These are phyloP conservation scores for Eumaeus atala DNA, from an alignment of 1,140 invertebrate genomes.

Conservation along the genomic window DNA sequence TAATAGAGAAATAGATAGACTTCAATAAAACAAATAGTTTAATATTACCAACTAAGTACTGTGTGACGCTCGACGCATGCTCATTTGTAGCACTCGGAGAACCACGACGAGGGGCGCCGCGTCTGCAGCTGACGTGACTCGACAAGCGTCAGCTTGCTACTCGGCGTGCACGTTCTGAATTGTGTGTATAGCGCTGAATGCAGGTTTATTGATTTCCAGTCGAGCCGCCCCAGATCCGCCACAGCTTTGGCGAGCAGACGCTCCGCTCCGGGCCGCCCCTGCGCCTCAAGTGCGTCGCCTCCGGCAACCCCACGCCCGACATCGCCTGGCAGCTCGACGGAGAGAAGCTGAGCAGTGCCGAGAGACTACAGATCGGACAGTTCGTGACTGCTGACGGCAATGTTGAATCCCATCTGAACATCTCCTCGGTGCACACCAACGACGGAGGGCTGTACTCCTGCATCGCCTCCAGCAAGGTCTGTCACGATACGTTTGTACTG, in stretches of 20 bases:
- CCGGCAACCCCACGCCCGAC: slow-evolving; percentile 94
- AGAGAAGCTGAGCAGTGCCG: slow-evolving; percentile 86
- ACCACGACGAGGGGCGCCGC: too few relatives aligned
- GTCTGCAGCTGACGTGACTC: too few relatives aligned
- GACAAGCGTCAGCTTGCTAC: too few relatives aligned
- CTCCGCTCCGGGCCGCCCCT: slow-evolving; percentile 90
- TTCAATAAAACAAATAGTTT: too few relatives aligned
- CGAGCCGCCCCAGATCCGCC: slow-evolving; percentile 90
- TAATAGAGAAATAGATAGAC: too few relatives aligned
- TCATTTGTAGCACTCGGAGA: too few relatives aligned
- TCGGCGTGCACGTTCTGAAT: too few relatives aligned
- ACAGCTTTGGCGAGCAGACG: slow-evolving; percentile 90
- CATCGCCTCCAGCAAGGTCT: slow-evolving; percentile 89
- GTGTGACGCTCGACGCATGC: too few relatives aligned
- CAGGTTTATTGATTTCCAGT: slow-evolving; percentile 70
- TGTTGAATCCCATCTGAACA: slow-evolving; percentile 95
- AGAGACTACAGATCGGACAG: slow-evolving; percentile 86
- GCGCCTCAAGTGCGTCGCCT: slow-evolving; percentile 82
- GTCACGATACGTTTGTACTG: neutral
- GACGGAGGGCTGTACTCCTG: slow-evolving; percentile 96
- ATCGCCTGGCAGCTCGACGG: slow-evolving; percentile 96
- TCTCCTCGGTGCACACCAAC: slow-evolving; percentile 92
- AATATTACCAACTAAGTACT: too few relatives aligned
- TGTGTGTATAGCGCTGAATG: too few relatives aligned
- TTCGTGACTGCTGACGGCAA: slow-evolving; percentile 92